phyloP scores from a whole-genome alignment of 2,113 vertebrate species.

The Steatornis caripensis region DNA sequence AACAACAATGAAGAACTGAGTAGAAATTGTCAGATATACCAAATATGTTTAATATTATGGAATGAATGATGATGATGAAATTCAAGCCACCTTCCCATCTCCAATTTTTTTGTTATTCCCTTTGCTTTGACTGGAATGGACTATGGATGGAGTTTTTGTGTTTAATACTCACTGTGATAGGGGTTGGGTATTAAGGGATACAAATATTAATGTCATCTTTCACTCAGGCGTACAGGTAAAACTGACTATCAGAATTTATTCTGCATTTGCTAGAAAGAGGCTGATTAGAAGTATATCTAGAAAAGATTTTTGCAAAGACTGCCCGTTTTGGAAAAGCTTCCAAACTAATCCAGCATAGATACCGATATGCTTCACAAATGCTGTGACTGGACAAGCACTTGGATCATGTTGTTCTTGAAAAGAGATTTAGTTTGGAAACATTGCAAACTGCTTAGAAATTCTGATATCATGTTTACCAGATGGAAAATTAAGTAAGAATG shows the following conservation, averaged over 20 bases:
- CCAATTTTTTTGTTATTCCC: not conserved
- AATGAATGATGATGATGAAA: not conserved
- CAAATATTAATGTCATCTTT: not conserved
- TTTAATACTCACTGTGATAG: not conserved
- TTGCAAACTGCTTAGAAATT: not conserved
- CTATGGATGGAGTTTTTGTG: accelerated
- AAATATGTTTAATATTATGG: not conserved
- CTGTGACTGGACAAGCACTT: not conserved
- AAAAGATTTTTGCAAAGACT: not conserved
- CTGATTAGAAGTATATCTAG: not conserved
- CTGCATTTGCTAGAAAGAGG: not conserved
- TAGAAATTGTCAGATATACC: not conserved
- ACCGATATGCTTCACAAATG: not conserved
- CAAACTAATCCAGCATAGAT: not conserved
- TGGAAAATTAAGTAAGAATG: not conserved
- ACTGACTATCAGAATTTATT: not conserved
- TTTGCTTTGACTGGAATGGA: not conserved
- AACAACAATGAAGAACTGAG: not conserved
- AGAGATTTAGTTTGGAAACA: not conserved
- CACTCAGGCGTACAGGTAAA: not conserved
- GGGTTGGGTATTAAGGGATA: not conserved
- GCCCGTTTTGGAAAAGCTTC: not conserved
- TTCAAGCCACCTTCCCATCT: not conserved
- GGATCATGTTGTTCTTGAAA: not conserved
- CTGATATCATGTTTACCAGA: not conserved